Conservation (phyloP, 2,888 invertebrate genomes). For the Euplagia quadripunctaria region DNA sequence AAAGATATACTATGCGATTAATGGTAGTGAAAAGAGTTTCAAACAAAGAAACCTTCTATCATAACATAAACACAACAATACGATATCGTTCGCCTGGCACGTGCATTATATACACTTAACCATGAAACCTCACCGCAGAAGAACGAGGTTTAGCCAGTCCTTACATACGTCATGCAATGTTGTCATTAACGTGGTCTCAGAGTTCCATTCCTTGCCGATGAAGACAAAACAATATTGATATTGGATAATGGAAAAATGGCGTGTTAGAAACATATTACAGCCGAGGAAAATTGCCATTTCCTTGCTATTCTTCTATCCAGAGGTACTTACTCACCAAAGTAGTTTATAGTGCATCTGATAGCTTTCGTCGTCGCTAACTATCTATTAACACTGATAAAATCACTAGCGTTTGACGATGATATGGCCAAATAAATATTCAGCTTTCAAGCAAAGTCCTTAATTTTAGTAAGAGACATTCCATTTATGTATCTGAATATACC, state of each 20-base stretch:
- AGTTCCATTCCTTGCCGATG: constrained; percentile 77
- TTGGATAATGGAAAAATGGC: constrained; percentile 85
- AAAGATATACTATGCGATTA: too few relatives aligned
- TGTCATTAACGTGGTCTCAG: constrained; percentile 78
- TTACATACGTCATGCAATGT: constrained; percentile 74
- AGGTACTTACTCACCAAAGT: constrained; percentile 67
- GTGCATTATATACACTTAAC: constrained; percentile 2
- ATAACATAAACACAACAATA: constrained; percentile 5
- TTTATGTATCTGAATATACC: background rate
- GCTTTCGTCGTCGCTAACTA: constrained; percentile 34
- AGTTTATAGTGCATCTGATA: constrained; percentile 51
- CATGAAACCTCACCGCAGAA: constrained; percentile 11
- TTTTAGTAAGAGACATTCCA: background rate
- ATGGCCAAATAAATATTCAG: background rate
- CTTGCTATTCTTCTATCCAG: constrained; percentile 73
- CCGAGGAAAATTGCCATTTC: constrained; percentile 81
- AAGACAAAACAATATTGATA: constrained; percentile 86
- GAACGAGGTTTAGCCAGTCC: constrained; percentile 11
- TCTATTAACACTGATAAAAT: constrained; percentile 19
- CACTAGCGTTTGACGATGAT: background rate
- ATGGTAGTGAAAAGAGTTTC: background rate
- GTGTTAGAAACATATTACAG: constrained; percentile 79
- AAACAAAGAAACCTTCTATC: background rate
- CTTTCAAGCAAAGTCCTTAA: background rate
- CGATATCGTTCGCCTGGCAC: background rate